Evolutionary conservation across 1,140 invertebrate species (phyloP).

Genomic region (Cotesia typhae): DNA sequence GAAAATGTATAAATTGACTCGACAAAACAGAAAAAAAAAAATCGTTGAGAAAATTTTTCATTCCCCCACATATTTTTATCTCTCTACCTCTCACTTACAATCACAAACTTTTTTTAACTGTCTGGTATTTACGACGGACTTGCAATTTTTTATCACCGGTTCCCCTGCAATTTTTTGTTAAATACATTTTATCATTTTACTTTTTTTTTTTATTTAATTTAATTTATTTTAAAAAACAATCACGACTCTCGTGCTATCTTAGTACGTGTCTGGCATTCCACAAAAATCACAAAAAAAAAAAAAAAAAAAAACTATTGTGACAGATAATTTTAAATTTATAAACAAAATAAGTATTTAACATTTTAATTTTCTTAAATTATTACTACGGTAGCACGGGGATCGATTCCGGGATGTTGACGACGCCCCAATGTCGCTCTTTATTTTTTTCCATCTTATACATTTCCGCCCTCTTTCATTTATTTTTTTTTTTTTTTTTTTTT

Average conservation of each 20-base stretch:
- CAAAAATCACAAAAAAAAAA: neutral
- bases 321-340: slow-evolving; percentile 6
- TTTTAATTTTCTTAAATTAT: slow-evolving; percentile 4
- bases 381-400: slow-evolving; percentile 11
- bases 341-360: neutral
- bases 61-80: neutral
- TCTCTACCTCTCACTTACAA: neutral
- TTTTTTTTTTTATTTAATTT: slow-evolving; percentile 3
- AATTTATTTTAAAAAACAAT: slow-evolving; percentile 28
- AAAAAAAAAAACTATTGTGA: neutral
- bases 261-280: slow-evolving; percentile 7
- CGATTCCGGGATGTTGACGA: slow-evolving; percentile 19
- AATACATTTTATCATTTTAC: slow-evolving; percentile 29
- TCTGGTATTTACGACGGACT: slow-evolving; percentile 18
- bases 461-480: too few relatives aligned
- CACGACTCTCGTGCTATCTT: neutral
- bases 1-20: slow-evolving; percentile 9
- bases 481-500: neutral
- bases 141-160: too few relatives aligned
- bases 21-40: slow-evolving; percentile 12
- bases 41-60: slow-evolving; percentile 8
- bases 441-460: slow-evolving; percentile 13
- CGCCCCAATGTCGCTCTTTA: slow-evolving; percentile 16
- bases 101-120: slow-evolving; percentile 3
- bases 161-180: slow-evolving; percentile 6